phyloP scores from a whole-genome alignment of 2,113 vertebrate genomes.

The Neotoma lepida region DNA sequence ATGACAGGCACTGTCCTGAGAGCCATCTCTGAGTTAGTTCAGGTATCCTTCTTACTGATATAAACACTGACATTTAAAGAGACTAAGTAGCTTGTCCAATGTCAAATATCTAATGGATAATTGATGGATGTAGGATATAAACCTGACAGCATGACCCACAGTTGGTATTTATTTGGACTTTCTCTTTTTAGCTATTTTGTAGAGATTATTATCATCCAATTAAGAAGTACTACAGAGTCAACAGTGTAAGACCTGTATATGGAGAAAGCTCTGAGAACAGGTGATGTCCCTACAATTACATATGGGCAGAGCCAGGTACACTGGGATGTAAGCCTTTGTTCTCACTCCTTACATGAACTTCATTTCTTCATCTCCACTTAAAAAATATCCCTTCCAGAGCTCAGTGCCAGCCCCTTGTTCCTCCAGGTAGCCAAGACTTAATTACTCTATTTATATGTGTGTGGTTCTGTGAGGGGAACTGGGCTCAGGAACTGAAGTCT shows the following conservation, averaged over 20 bases:
- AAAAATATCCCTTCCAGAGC: background rate
- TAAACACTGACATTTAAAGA: background rate
- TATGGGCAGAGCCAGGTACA: background rate
- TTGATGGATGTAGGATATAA: background rate
- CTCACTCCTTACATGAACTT: background rate
- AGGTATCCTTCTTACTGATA: background rate
- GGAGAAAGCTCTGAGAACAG: conserved; percentile 32
- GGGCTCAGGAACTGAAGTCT: background rate
- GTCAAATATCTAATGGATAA: background rate
- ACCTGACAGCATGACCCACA: background rate
- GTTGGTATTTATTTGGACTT: background rate
- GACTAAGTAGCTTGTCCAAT: background rate
- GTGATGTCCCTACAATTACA: background rate
- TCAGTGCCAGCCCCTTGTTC: background rate
- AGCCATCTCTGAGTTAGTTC: background rate
- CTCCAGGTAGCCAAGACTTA: background rate
- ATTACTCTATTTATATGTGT: background rate
- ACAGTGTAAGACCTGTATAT: background rate
- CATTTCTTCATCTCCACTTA: background rate
- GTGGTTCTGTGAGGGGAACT: background rate
- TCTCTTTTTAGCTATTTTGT: conserved; percentile 37
- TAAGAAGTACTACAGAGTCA: background rate
- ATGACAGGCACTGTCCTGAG: background rate
- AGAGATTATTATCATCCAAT: background rate
- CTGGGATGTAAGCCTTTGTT: background rate